Evolutionary conservation across 2,113 vertebrate genomes (phyloP).

Genomic region (Protobothrops flavoviridis): DNA sequence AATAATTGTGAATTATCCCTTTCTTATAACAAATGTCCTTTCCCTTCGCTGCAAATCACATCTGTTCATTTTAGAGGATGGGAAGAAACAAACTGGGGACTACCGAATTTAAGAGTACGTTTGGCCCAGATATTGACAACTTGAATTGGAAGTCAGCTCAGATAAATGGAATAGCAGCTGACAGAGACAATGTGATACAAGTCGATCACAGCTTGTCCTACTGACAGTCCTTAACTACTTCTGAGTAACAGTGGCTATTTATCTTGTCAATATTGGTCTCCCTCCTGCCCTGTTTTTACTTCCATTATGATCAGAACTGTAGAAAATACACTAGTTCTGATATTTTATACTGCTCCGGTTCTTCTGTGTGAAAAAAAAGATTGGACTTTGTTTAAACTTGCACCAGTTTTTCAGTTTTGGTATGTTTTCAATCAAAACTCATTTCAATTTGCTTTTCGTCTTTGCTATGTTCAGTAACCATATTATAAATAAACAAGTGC

Average conservation of each 20-base stretch:
- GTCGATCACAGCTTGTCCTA: background rate
- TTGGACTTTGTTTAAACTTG: constrained; percentile 8
- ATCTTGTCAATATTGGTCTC: constrained; percentile 59
- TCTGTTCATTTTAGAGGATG: background rate
- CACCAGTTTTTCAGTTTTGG: background rate
- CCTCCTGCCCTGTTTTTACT: constrained; percentile 61
- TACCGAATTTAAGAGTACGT: too few relatives aligned
- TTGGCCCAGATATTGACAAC: background rate
- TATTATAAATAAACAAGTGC: background rate
- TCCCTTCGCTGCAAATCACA: background rate
- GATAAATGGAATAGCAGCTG: background rate
- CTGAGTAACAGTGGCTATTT: constrained; percentile 57
- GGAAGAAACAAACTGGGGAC: background rate
- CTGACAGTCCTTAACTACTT: background rate
- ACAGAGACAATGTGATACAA: background rate
- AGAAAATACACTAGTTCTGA: constrained; percentile 31
- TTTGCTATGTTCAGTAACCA: background rate
- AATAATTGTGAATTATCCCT: background rate
- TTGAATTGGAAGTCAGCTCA: background rate
- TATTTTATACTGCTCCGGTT: constrained; percentile 36
- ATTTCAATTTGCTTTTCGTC: background rate
- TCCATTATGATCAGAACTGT: constrained; percentile 63
- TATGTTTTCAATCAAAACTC: background rate
- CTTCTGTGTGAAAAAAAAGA: constrained; percentile 1
- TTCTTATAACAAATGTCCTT: background rate